A percentile compares a stretch with the other conserved stretches of the same genome.
Conservation (phyloP, 2,113 vertebrate species). For the Plestiodon gilberti region DNA sequence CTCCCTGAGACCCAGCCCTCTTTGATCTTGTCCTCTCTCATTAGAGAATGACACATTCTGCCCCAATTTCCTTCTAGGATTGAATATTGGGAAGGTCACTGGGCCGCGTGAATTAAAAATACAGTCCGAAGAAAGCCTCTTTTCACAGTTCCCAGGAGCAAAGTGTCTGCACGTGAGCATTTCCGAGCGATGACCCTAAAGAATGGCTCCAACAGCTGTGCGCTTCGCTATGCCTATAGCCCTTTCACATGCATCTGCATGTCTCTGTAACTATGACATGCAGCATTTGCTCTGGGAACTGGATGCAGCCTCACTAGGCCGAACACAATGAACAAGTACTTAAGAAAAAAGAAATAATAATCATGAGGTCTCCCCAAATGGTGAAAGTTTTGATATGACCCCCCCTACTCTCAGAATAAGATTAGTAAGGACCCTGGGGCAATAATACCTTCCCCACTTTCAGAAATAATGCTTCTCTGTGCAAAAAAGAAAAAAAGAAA, state of each 20-base stretch:
- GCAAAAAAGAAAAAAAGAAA: no score
- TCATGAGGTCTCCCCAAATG: background rate
- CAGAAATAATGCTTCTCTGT: background rate
- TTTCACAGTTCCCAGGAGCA: constrained; percentile 37
- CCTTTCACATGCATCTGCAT: background rate
- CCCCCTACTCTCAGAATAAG: background rate
- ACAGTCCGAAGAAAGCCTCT: constrained; percentile 39
- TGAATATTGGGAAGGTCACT: constrained; percentile 56
- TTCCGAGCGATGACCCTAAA: constrained; percentile 58
- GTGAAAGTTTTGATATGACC: background rate
- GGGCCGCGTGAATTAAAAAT: constrained; percentile 51
- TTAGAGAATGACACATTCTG: constrained; percentile 49
- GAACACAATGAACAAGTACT: background rate
- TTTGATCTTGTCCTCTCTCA: constrained; percentile 37
- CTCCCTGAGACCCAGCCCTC: background rate
- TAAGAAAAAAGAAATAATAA: background rate
- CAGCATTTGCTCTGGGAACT: background rate
- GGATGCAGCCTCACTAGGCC: background rate
- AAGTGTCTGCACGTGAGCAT: constrained; percentile 54
- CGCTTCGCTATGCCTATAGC: constrained; percentile 24
- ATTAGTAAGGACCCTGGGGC: background rate
- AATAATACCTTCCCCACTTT: background rate
- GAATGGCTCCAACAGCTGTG: constrained; percentile 62
- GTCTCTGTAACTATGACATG: constrained; percentile 18
- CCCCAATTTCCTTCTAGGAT: constrained; percentile 39